Conservation (phyloP, 2,888 invertebrate genomes). For the Agrotis clavis region DNA sequence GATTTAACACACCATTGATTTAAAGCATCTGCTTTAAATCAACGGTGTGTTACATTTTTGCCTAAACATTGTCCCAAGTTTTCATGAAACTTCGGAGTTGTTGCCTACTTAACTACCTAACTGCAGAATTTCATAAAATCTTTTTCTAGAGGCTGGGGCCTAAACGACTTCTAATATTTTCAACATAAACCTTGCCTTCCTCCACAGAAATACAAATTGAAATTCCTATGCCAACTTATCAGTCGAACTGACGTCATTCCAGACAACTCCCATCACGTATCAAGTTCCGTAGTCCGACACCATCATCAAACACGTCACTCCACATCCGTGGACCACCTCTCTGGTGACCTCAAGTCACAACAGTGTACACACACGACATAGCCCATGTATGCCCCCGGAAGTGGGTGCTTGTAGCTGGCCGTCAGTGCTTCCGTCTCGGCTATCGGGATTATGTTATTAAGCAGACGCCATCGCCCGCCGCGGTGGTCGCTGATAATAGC, state of each 20-base stretch:
- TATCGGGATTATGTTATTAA: conserved; percentile 87
- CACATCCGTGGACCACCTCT: conserved; percentile 61
- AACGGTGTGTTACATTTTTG: no score
- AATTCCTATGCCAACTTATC: no score
- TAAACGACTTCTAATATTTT: no score
- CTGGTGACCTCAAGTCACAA: conserved; percentile 52
- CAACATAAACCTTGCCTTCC: no score
- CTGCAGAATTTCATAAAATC: no score
- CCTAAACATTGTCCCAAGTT: background rate
- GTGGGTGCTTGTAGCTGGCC: conserved; percentile 73
- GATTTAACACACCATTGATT: no score
- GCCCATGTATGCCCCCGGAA: conserved; percentile 72
- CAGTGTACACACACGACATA: conserved; percentile 52
- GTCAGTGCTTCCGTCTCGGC: conserved; percentile 78
- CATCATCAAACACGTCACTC: conserved; percentile 19
- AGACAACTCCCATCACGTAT: conserved; percentile 6
- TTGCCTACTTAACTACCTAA: background rate
- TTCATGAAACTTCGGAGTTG: background rate
- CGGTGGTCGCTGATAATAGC: conserved; percentile 80
- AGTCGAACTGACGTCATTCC: background rate
- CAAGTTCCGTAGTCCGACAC: conserved; percentile 13
- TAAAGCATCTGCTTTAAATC: no score
- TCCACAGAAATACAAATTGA: no score
- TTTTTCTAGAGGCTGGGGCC: no score
- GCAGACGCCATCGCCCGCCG: conserved; percentile 76